phyloP scores from a whole-genome alignment of 2,113 vertebrate genomes.

The Felis catus region F.catus_Fca126_mat1.0 CM031421.1:94998501-94999000 shows the following conservation, averaged over 20 bases:
- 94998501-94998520: not conserved
- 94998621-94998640: not conserved
- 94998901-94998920: not conserved
- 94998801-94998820: not conserved
- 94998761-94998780: not conserved
- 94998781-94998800: not conserved
- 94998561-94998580: not conserved
- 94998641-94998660: not conserved
- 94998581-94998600: not conserved
- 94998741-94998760: not conserved
- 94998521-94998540: not conserved
- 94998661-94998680: not conserved
- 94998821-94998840: not conserved
- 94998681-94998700: not conserved
- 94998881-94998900: not conserved
- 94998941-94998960: not conserved
- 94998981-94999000: not conserved
- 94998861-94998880: not conserved
- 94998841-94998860: not conserved
- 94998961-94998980: fast-evolving
- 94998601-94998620: not conserved
- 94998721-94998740: not conserved
- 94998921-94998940: not conserved
- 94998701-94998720: not conserved
- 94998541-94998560: not conserved